Base-by-base conservation (phyloP, 2,113 vertebrate species). In the Daubentonia madagascariensis region DNA sequence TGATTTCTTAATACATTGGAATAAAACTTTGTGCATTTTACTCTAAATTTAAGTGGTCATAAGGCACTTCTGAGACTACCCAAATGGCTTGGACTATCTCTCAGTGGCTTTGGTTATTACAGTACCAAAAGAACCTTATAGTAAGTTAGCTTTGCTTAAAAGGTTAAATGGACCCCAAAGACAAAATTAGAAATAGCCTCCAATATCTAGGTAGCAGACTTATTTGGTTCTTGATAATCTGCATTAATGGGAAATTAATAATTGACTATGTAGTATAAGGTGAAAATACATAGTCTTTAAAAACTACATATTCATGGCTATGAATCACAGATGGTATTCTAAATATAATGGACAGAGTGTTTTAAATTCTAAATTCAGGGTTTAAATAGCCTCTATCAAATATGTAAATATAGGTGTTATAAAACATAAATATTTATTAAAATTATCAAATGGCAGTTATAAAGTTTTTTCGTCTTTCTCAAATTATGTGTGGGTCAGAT, bases 271-370 rank as follows among this genome's bases (percentile, higher is more conserved):
- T 75, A 61, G 13, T 78, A 25, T 70, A 40, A 75, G 28, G 23
- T 93, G 25, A 70, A 84, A 97, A 91, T 86, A 94, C 13, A 18
- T 32, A 67, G 2, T 65, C 85, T 72, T 96, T 93, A 61, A 96
- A 91, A 95, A 72, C 8, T 32, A 5, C 8, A 1, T 94, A 73
- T 54, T 84, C 25, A 68, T 54, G 25, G 17, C 12, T 73, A 57
- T 89, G 61, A 81, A 92, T 50, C 32, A 35, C 63, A 73, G 32
- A 81, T 85, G 30, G 52, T 87, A 59, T 85, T 95, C 50, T 59
- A 65, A 92, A 68, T 73, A 11, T 37, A 72, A 83, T 17, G 65
- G 73, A 16, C 28, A 85, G 72, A 59, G 28, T 76, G 3, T 84
- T 93, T 61, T 57, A 87, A 73, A 73, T 92, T 73, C 37, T 72